phyloP scores from a whole-genome alignment of 2,888 invertebrate species.

The Amphipyra tragopoginis region DNA sequence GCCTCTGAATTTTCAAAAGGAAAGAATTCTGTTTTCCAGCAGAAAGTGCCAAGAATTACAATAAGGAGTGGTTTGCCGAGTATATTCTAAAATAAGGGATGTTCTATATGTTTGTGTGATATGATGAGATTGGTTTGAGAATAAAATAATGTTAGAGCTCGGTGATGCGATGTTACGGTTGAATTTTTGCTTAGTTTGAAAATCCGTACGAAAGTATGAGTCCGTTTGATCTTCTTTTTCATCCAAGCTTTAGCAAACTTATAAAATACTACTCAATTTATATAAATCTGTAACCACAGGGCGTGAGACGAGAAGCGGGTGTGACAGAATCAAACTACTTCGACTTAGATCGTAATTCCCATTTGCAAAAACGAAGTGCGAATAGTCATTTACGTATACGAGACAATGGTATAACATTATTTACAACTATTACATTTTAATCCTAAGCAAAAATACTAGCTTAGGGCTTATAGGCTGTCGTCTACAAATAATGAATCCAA shows the following conservation, averaged over 20 bases:
- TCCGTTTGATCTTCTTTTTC: neutral
- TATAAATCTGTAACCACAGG: too few species aligned
- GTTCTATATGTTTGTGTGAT: constrained; percentile 12
- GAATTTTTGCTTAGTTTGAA: neutral
- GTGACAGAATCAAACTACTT: too few species aligned
- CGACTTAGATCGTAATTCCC: too few species aligned
- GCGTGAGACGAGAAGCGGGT: too few species aligned
- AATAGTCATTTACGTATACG: neutral
- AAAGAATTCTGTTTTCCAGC: constrained; percentile 24
- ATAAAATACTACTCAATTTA: too few species aligned
- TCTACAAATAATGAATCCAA: constrained; percentile 12
- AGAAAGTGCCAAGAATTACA: constrained; percentile 47
- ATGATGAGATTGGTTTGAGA: constrained; percentile 22
- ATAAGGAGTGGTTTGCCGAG: constrained; percentile 39
- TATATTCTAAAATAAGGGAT: constrained; percentile 23
- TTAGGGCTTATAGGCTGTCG: constrained; percentile 1
- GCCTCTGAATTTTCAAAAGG: constrained; percentile 18
- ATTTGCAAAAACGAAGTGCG: too few species aligned
- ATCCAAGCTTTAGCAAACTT: too few species aligned
- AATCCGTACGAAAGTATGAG: neutral
- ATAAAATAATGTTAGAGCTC: constrained; percentile 5
- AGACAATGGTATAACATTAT: neutral
- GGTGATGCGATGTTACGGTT: neutral
- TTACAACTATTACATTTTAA: neutral
- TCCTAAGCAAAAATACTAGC: neutral